A percentile compares a stretch with the other conserved stretches of the same genome.
Conservation (phyloP, 2,797 vertebrate genomes). For the Synaphobranchus kaupii region DNA sequence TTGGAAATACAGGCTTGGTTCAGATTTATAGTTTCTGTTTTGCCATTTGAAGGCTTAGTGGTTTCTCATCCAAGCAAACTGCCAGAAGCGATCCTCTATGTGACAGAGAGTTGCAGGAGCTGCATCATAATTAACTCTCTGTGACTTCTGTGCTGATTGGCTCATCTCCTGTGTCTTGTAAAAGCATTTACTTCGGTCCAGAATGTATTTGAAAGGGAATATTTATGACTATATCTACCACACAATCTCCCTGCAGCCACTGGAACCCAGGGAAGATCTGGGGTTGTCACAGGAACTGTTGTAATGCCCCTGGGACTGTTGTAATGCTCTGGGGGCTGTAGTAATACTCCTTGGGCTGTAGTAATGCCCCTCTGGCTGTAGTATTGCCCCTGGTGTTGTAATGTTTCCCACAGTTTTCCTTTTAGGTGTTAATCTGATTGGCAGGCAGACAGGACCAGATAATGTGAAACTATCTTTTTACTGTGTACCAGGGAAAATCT, state of each 20-base stretch:
- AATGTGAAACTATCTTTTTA: not conserved
- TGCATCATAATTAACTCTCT: slow-evolving; percentile 47
- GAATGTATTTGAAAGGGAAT: not conserved
- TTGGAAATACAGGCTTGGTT: too few species aligned
- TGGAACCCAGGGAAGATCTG: not conserved
- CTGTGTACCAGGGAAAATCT: not conserved
- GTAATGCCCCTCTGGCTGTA: not conserved
- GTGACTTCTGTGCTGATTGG: slow-evolving; percentile 30
- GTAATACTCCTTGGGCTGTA: not conserved
- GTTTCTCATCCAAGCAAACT: slow-evolving; percentile 28
- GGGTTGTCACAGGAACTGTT: too few species aligned
- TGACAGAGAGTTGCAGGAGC: slow-evolving; percentile 23
- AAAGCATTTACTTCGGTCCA: slow-evolving; percentile 29
- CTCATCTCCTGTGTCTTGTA: slow-evolving; percentile 29
- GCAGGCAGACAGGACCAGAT: too few species aligned
- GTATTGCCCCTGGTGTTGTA: too few species aligned
- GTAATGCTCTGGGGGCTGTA: too few species aligned
- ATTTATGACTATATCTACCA: not conserved
- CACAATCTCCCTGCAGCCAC: not conserved
- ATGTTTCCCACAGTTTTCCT: too few species aligned
- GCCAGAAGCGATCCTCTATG: slow-evolving; percentile 34
- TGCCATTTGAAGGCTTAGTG: slow-evolving; percentile 32
- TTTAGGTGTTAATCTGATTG: too few species aligned
- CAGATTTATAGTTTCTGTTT: too few species aligned
- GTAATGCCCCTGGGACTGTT: not conserved